Conservation (phyloP, 2,797 vertebrate genomes). For the Perodicticus potto region DNA sequence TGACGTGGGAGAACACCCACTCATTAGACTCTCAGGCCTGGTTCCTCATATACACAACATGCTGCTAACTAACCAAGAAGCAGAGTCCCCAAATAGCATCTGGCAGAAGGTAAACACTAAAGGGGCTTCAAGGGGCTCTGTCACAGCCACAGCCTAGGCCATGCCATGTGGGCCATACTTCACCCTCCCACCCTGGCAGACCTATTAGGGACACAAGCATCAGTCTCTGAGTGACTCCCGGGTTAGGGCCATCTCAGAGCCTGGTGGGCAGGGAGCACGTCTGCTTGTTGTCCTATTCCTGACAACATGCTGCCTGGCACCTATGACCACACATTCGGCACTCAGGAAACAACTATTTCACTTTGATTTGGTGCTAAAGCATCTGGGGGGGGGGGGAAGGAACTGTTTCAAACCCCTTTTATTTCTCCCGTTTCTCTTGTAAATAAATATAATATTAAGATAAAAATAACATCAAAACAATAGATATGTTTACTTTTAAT, state of each 20-base stretch:
- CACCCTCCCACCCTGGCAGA: not conserved
- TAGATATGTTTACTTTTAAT: not conserved
- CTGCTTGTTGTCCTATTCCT: rapidly evolving
- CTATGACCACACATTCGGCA: too few species aligned
- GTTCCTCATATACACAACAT: not conserved
- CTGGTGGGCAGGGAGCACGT: not conserved
- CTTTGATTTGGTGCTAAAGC: not conserved
- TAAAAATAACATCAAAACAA: not conserved
- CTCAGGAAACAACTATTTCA: not conserved
- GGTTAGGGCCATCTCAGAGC: not conserved
- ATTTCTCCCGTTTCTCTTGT: not conserved
- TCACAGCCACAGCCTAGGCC: too few species aligned
- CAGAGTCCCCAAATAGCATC: not conserved
- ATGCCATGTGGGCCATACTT: not conserved
- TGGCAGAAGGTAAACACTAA: too few species aligned
- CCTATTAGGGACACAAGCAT: not conserved
- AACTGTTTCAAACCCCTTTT: not conserved
- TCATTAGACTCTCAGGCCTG: not conserved
- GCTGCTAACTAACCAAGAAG: not conserved
- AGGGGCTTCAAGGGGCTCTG: too few species aligned
- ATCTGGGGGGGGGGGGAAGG: not conserved
- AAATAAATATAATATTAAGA: not conserved
- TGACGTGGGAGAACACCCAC: not conserved
- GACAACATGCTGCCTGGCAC: too few species aligned
- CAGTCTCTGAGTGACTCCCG: not conserved